Evolutionary conservation across 1,140 invertebrate species (phyloP).

Genomic region (Atta cephalotes): DNA sequence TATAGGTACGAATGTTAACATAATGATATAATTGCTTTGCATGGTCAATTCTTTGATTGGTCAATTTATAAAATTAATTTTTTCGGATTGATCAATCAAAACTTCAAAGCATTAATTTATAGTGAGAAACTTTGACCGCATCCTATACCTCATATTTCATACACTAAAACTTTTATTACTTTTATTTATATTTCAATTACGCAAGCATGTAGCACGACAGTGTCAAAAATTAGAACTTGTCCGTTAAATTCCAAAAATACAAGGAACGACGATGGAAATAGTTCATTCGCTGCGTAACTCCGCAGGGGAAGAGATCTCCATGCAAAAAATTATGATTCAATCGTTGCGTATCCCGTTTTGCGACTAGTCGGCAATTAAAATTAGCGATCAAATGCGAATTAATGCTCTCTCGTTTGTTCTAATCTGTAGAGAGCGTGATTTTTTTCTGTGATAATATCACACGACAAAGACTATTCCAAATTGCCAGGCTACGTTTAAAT

Average conservation of each 20-base stretch:
- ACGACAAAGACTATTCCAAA: not conserved
- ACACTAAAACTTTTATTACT: not conserved
- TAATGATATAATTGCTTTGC: too few species aligned
- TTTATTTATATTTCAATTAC: conserved; percentile 29
- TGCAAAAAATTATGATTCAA: too few species aligned
- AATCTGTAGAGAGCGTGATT: not conserved
- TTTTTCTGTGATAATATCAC: not conserved
- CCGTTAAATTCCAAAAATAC: conserved; percentile 24
- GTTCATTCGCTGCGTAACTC: not conserved
- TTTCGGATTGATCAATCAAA: too few species aligned
- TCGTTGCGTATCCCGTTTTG: too few species aligned
- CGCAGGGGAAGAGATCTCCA: not conserved
- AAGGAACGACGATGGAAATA: not conserved
- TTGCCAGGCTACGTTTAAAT: not conserved
- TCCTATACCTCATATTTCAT: not conserved
- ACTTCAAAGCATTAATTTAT: too few species aligned
- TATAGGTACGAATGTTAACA: too few species aligned
- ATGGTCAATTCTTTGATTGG: too few species aligned
- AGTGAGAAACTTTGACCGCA: too few species aligned
- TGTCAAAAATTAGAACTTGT: not conserved
- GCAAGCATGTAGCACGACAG: not conserved
- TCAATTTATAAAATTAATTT: too few species aligned
- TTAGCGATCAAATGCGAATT: not conserved
- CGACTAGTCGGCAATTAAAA: not conserved
- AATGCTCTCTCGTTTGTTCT: not conserved